These are phyloP conservation scores for Micromesistius poutassou DNA, from an alignment of 2,797 vertebrate species.

Conservation along the genomic window DNA sequence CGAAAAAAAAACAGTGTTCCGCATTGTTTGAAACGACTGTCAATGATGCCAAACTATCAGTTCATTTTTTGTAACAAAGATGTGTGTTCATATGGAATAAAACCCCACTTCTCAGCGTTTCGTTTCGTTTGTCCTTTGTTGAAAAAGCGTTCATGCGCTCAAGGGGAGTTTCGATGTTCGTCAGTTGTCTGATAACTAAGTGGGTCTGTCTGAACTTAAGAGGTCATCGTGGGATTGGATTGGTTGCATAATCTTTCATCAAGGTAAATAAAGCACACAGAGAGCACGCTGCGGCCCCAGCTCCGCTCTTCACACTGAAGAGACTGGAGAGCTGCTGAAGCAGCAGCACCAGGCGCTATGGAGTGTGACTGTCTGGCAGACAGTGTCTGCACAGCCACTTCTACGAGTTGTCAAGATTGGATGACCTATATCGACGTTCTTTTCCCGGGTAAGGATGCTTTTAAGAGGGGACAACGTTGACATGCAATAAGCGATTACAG, in stretches of 20 bases:
- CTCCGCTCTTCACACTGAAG: background rate
- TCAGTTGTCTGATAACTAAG: background rate
- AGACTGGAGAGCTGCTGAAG: too few species aligned
- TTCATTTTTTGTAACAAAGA: background rate
- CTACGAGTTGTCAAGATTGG: conserved; percentile 13
- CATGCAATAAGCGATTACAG: background rate
- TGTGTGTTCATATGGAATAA: background rate
- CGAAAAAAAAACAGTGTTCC: background rate
- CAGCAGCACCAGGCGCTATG: conserved; percentile 37
- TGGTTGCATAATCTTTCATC: background rate
- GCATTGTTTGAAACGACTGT: background rate
- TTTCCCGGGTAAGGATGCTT: background rate
- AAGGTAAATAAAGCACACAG: background rate
- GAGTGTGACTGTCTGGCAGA: conserved; percentile 60
- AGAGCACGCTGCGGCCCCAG: background rate
- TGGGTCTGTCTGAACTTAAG: background rate
- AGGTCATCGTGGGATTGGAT: background rate
- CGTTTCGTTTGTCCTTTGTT: background rate
- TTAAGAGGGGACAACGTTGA: background rate
- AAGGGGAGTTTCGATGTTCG: background rate
- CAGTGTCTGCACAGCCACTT: conserved; percentile 18
- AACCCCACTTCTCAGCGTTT: background rate
- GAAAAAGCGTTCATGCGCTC: background rate
- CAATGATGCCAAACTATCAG: background rate
- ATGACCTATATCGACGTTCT: background rate